Base-by-base conservation (phyloP, 2,888 invertebrate genomes). In the Chrysina gloriosa region DNA sequence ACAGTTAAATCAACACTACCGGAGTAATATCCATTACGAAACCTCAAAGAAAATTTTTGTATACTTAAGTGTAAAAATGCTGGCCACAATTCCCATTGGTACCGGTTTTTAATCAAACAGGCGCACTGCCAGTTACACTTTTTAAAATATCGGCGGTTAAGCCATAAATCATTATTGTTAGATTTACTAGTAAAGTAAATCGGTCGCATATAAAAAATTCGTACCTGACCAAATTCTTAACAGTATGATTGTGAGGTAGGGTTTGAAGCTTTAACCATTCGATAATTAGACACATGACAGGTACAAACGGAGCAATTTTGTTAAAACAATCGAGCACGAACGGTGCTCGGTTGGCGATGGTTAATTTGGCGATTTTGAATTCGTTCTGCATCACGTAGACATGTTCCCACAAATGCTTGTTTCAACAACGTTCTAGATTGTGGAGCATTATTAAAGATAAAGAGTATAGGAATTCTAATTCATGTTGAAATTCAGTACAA, bases 321-420 rank as follows among this genome's bases (percentile, higher is more conserved):
- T 64, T 52, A 52, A 63, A 47, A 52, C 52, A 50, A 36, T 4
- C 50, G 25, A 31, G 27, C 23, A 25, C 2, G 25, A 64, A 61
- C 42, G 42, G 48, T 50, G 36, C 50, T 64, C 4, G 48, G 36
- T 36, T 36, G 14, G 9, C 23, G 27, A 50, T 36, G 36, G 50
- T 50, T 64, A 50, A 64, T 23, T 58, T 42, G 66, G 58, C 58
- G 34, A 56, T 65, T 65, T 56, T 11, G 42, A 34, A 66, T 66
- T 66, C 56, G 66, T 48, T 66, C 66, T 58, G 66, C 66, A n/a
- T n/a, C n/a, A 66, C 66, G 58, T 66, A 66, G 58, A 16, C 45
- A 34, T 48, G 27, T 66, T 66, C 66, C 66, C 66, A 66, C 66
- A 56, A 58, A 23, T 31, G 54, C 47, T 66, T 47, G 58, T 58